phyloP scores from a whole-genome alignment of 2,888 invertebrate genomes.

The Leucophenga montana region DNA sequence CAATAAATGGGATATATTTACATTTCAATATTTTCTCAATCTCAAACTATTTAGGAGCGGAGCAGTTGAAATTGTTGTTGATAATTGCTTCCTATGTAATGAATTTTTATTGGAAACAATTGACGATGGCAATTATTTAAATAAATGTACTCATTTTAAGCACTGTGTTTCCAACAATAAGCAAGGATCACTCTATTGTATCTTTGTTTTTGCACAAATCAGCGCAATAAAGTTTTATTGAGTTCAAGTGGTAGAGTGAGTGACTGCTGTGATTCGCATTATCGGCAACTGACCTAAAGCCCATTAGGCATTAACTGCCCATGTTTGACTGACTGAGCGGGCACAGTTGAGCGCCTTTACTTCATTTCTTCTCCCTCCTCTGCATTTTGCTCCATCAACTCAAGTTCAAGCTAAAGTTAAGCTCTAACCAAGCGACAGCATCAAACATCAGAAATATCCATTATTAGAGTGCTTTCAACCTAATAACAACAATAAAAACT shows the following conservation, averaged over 20 bases:
- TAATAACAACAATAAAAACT: slow-evolving; percentile 63
- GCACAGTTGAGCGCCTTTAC: neutral
- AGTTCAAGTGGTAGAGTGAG: slow-evolving; percentile 12
- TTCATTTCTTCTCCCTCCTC: neutral
- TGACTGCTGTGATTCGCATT: slow-evolving; percentile 54
- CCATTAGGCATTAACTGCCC: slow-evolving; percentile 56
- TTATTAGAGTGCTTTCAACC: slow-evolving; percentile 63
- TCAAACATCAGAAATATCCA: slow-evolving; percentile 43
- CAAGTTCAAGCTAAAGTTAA: neutral
- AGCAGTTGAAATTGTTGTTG: no score
- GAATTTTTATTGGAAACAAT: no score
- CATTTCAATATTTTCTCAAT: no score
- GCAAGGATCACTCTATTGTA: no score
- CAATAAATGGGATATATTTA: no score
- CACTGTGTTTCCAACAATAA: no score
- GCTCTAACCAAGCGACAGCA: neutral
- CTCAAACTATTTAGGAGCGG: no score
- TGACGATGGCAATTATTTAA: no score
- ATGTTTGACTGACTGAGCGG: slow-evolving; percentile 37
- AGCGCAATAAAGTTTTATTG: slow-evolving; percentile 48
- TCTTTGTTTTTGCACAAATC: slow-evolving; percentile 1
- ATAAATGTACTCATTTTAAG: no score
- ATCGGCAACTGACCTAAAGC: slow-evolving; percentile 61
- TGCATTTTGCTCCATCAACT: neutral
- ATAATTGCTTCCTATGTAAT: no score